Percentiles rank a stretch among this genome's conserved stretches.
Conservation (phyloP, 2,797 vertebrate genomes). For the Bufotes viridis region DNA sequence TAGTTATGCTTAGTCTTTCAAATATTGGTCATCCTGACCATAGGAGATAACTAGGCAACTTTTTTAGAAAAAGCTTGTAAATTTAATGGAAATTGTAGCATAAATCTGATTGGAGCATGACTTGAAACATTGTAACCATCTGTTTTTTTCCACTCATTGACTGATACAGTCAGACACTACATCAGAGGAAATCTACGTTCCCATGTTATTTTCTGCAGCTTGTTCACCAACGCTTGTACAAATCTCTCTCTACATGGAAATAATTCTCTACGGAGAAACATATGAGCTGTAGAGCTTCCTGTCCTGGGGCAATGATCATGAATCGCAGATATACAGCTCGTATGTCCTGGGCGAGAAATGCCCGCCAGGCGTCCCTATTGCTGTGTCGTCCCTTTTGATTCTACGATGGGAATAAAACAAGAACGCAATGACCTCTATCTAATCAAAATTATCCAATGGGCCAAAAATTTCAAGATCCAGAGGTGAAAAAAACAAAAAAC, state of each 20-base stretch:
- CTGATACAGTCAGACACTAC: not conserved
- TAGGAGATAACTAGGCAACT: no score
- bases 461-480: not conserved
- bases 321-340: not conserved
- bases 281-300: constrained; percentile 7
- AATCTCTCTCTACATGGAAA: not conserved
- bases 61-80: no score
- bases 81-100: no score
- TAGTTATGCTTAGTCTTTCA: no score
- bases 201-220: constrained; percentile 1
- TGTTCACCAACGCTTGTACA: constrained; percentile 24
- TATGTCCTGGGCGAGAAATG: constrained; percentile 20
- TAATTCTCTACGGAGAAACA: constrained; percentile 9
- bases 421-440: not conserved
- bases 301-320: constrained; percentile 11
- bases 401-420: not conserved
- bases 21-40: no score
- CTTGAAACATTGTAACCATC: not conserved
- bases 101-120: not conserved
- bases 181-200: not conserved
- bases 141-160: not conserved
- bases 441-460: not conserved
- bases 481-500: not conserved
- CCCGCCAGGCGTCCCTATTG: constrained; percentile 1
- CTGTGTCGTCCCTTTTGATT: not conserved